Evolutionary conservation across 2,113 vertebrate species (phyloP), one percentile per base, ranked within the genome.

Genomic region (Lepisosteus oculatus): DNA sequence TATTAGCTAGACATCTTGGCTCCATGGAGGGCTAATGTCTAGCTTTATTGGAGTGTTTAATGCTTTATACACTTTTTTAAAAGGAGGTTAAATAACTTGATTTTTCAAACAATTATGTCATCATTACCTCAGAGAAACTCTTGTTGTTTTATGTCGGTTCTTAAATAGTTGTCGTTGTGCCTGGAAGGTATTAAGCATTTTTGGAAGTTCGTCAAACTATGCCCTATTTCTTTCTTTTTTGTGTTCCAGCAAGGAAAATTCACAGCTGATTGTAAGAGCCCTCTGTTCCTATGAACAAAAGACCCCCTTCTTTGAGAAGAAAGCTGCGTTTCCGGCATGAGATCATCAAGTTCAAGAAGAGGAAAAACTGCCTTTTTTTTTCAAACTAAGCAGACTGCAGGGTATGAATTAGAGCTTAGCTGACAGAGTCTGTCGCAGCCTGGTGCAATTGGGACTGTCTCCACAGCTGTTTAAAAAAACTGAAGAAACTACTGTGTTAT

Each of bases 231-330:
- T 83, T 85, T 79, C 85, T 81, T 81, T 69, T 78, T 64, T 80
- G 80, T 85, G 78, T 74, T 80, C 78, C 81, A 87, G 80, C 81
- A 87, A 87, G 84, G 85, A 88, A 85, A 88, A 89, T 83, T 88
- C 85, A 81, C 80, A 89, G 86, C 77, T 85, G 74, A 84, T 85
- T 89, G 88, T 91, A 89, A 94, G 84, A 84, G 83, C 81, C 83
- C 90, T 94, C 91, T 95, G 90, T 93, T 91, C 77, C 79, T 73
- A 73, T 86, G 80, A 92, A 93, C 93, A 95, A 94, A 93, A 91
- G 89, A 82, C 82, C 80, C 88, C 90, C 90, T 93, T 93, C 81
- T 90, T 86, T 81, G 67, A 85, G 83, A 85, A 71, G 85, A 91
- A 91, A 88, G 79, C 85, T 72, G 82, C 85, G 90, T 91, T 94